Percentiles rank a stretch among this genome's conserved stretches.
These are phyloP conservation scores for Hemiprocne comata DNA, from an alignment of 2,113 vertebrate species.

Conservation along the genomic window DNA sequence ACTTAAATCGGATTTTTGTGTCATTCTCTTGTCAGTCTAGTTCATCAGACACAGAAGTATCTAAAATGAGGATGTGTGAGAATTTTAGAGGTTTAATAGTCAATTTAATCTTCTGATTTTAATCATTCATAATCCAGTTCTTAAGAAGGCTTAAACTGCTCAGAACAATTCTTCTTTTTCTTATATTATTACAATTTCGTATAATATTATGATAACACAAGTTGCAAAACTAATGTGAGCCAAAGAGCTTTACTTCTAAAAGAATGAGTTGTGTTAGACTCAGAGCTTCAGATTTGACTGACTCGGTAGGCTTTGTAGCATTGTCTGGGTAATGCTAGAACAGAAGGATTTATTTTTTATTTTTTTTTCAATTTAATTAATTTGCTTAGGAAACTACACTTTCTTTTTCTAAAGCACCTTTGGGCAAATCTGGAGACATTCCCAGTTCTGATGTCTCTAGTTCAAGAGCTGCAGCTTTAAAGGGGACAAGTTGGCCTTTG, in stretches of 20 bases:
- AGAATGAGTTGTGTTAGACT: not conserved
- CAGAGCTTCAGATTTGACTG: not conserved
- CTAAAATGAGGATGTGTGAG: conserved; percentile 33
- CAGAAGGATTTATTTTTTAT: not conserved
- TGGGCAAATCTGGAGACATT: not conserved
- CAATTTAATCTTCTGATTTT: conserved; percentile 24
- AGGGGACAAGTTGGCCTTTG: not conserved
- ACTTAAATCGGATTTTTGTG: not conserved
- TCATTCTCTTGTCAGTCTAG: not conserved
- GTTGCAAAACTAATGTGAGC: not conserved
- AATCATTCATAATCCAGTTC: not conserved
- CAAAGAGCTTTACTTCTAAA: conserved; percentile 2
- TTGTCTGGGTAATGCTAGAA: not conserved
- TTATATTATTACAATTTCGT: not conserved
- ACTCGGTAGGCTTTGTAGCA: not conserved
- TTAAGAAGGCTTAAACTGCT: conserved; percentile 20
- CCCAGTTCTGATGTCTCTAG: not conserved
- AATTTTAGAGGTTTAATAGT: not conserved
- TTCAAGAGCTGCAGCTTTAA: not conserved
- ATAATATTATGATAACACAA: not conserved
- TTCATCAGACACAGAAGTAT: conserved; percentile 12
- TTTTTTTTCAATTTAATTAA: not conserved
- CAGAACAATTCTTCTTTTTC: not conserved
- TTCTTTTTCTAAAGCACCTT: not conserved
- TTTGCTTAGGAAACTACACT: not conserved